Evolutionary conservation across 2,888 invertebrate genomes (phyloP), one percentile per base, ranked within the genome.

Genomic region (Lasioglossum oenotherae): DNA sequence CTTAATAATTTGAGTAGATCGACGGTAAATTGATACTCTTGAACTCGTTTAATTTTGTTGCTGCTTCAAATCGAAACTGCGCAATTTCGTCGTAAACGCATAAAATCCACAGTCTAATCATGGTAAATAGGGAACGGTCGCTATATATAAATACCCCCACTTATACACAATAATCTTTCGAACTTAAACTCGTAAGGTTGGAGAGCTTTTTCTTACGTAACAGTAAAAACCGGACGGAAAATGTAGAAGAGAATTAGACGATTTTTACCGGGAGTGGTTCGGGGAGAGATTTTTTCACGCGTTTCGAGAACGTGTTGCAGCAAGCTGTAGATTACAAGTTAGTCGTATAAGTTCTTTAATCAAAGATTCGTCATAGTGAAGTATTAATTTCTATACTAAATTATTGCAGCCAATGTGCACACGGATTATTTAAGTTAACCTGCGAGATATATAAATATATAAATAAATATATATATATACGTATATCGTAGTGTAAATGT

Each of bases 291-390:
- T 76, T 85, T 85, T 84, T 80, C 72, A 72, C 64, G 60, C 38
- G 31, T 57, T 74, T 81, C 69, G 74, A 75, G n/a, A 75, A 77
- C 35, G n/a, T 19, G 64, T 69, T 46, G 76, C 79, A 80, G 76
- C 57, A 38, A 74, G 75, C 75, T 76, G 82, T 91, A 88, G 83
- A 82, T 90, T 89, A 81, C 88, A 81, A 82, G 81, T 89, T 88
- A 92, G 90, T 91, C 83, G 85, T 88, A 88, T 91, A 91, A 91
- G 91, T 88, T 93, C 89, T 89, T 92, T 92, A 91, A 93, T 94
- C 93, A 93, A 93, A 94, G 93, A 94, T 93, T 94, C 91, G 90
- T 93, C 90, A 72, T 92, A 91, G 88, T 74, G 84, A 91, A 92
- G 86, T 91, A 89, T 92, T 92, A 93, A 92, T 90, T 91, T 90